These are phyloP conservation scores for Drosophila merina DNA, from an alignment of 2,888 invertebrate genomes.

Conservation along the genomic window DNA sequence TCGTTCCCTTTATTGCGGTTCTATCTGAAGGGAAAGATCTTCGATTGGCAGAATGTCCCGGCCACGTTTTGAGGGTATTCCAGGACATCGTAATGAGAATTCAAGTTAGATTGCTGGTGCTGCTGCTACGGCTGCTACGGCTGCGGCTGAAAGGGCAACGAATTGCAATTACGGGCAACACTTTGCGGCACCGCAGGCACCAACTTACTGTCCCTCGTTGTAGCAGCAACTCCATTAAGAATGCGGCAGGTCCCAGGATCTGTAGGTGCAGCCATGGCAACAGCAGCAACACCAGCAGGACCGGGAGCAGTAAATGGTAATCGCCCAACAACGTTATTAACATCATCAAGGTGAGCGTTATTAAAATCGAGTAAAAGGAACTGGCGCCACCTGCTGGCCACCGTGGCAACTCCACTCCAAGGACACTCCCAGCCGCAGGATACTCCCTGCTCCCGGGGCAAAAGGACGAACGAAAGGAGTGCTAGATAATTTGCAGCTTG, in stretches of 20 bases:
- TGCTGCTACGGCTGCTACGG: conserved; percentile 3
- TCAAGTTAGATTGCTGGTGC: conserved; percentile 26
- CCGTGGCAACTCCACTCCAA: conserved; percentile 35
- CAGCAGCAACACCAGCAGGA: conserved; percentile 6
- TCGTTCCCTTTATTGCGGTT: conserved; percentile 27
- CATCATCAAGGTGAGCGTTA: conserved; percentile 52
- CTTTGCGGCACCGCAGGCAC: conserved; percentile 39
- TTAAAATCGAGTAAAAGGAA: conserved; percentile 44
- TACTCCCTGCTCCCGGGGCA: not conserved
- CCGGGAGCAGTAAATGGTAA: conserved; percentile 38
- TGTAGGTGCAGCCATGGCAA: conserved; percentile 9
- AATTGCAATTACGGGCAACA: conserved; percentile 48
- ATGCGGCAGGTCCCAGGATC: conserved; percentile 32
- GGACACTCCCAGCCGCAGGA: conserved; percentile 30
- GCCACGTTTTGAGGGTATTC: not conserved
- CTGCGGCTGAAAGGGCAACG: conserved; percentile 20
- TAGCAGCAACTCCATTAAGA: conserved; percentile 35
- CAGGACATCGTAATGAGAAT: conserved; percentile 31
- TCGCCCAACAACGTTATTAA: conserved; percentile 52
- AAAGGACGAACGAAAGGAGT: not conserved
- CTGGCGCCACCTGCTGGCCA: conserved; percentile 48
- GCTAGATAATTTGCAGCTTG: conserved; percentile 26
- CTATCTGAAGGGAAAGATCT: conserved; percentile 4
- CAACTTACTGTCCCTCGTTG: conserved; percentile 3
- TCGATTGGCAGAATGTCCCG: conserved; percentile 10